Base-by-base conservation (phyloP, 2,797 vertebrate genomes). In the Hydrocynus forskahlii region DNA sequence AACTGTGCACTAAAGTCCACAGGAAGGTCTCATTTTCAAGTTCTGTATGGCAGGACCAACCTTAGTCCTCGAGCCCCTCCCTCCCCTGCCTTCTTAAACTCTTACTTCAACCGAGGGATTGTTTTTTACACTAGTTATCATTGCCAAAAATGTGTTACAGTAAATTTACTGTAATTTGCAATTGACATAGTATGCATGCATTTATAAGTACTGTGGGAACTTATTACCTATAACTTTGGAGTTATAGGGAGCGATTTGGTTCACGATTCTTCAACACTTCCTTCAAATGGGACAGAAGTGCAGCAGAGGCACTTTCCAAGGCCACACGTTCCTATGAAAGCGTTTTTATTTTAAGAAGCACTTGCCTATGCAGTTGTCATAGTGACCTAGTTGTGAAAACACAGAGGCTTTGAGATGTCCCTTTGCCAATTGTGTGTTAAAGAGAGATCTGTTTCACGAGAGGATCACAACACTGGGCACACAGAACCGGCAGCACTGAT, bases 281-380 rank as follows among this genome's bases (percentile, higher is more conserved):
- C 19, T 69, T 45, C 43, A 69, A 3, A 13, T 69, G 45, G 70
- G 50, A 38, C 50, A 76, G 21, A 75, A 45, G 4, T 38, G 13
- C 45, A 75, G 17, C 40, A 8, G 55, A 54, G 19, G 29, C 54
- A 77, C 76, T 64, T 48, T 55, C 69, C 48, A 23, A 66, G 48
- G 10, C n/a, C 55, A 7, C 29, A 14, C 7, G 0, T 72, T 76
- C 29, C 79, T 64, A 78, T 79, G 9, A 78, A 52, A 66, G 21
- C 75, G 5, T 7, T 48, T 55, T 76, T 59, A 70, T 77, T 85
- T 84, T 82, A 59, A 50, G 57, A 74, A 75, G 12, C 17, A 43
- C 64, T 78, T 78, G 67, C 62, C 17, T 35, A 48, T 74, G 78
- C 35, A 62, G 81, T 86, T 81, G 83, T 85, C 85, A 82, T 77